Evolutionary conservation across 1,140 invertebrate genomes (phyloP).

Genomic region (Magallana ariakensis): DNA sequence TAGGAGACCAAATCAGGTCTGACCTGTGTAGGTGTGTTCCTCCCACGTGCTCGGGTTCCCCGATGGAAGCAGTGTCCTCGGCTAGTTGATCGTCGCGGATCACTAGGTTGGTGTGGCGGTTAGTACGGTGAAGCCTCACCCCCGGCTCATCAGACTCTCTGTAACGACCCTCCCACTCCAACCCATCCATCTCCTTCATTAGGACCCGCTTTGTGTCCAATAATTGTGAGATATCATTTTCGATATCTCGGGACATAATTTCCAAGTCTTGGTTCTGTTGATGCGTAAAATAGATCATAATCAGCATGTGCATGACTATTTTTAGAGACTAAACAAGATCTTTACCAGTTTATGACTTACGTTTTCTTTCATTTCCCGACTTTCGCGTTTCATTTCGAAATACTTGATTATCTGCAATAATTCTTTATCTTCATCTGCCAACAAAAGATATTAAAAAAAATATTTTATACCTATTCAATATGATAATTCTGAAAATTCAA

Average conservation of each 20-base stretch:
- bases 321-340: background rate
- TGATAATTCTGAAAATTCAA: too few species aligned
- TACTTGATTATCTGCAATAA: background rate
- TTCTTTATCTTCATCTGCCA: background rate
- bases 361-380: background rate
- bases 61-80: background rate
- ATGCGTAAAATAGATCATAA: background rate
- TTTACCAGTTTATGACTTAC: background rate
- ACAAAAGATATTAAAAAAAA: too few species aligned
- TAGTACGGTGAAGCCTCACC: background rate
- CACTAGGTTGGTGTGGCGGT: background rate
- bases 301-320: too few species aligned
- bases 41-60: background rate
- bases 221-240: background rate
- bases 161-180: background rate
- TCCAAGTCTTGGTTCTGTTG: background rate
- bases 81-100: background rate
- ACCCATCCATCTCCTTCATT: background rate
- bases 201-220: background rate
- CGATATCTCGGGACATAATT: conserved; percentile 19
- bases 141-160: background rate
- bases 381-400: conserved; percentile 5
- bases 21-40: conserved; percentile 17
- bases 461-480: too few species aligned
- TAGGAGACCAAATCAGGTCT: too few species aligned